Base-by-base conservation (phyloP, 2,888 invertebrate species). In the Hipparchia sbordonii region DNA sequence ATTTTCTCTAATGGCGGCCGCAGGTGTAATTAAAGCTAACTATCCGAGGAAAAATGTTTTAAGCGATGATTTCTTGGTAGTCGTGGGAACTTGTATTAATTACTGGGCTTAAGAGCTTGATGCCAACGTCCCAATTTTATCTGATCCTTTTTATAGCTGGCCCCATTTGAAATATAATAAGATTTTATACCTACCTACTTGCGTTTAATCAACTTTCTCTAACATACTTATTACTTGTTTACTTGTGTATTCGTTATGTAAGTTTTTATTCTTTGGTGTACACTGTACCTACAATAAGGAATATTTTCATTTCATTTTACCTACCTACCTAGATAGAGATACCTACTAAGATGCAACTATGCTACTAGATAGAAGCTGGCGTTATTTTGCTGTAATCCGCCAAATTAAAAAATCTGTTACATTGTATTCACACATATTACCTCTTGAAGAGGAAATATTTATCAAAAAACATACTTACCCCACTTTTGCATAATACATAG, bases 61-160 rank as follows among this genome's bases (percentile, higher is more conserved):
- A 77, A 79, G 73, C 77, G 74, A 75, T 81, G 77, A 78, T 80
- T 80, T 81, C 80, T 79, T 70, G 67, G 79, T 79, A 79, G 78
- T 77, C 80, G 82, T 85, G 85, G 83, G 85, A 85, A 85, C 79
- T 73, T 70, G 68, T 82, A 81, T 81, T 84, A 82, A 82, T 83
- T 81, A 80, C 80, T 75, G 71, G 71, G 71, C 77, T 77, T 77
- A 76, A 77, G 67, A 77, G 67, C 62, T 78, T 78, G 78, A 79
- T 78, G 74, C 74, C 73, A 70, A 63, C 69, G 75, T 72, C 74
- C 74, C 75, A 69, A 77, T 72, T 78, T 75, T 77, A 79, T 79
- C 79, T 74, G 77, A 77, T 79, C 77, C 74, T 71, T 63, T 76
- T 76, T 76, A 76, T 76, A 67, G 61, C 72, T 51, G 9, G 66